phyloP scores from a whole-genome alignment of 2,797 vertebrate species.

The Alectoris magna region DNA sequence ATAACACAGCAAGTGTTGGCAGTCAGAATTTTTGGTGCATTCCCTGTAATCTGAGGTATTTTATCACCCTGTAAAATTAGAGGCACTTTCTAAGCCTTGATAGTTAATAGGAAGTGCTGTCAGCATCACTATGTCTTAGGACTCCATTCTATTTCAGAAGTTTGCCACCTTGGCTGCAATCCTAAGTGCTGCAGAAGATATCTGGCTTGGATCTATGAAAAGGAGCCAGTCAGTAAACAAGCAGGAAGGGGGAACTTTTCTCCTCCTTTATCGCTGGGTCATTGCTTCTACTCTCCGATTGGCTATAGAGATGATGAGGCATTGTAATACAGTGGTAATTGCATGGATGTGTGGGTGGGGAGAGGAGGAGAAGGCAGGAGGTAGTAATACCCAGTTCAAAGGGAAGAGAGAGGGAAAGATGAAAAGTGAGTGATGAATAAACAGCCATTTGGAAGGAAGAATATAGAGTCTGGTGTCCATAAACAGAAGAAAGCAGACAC shows the following conservation, averaged over 20 bases:
- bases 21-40: neutral
- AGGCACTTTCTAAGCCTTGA: neutral
- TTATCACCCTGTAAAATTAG: neutral
- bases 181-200: neutral
- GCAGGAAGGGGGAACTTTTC: neutral
- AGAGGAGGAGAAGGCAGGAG: neutral
- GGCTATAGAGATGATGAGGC: neutral
- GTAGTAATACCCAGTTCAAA: neutral
- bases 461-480: neutral
- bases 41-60: neutral
- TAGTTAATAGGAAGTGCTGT: neutral
- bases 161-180: neutral
- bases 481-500: neutral
- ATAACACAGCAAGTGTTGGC: fast-evolving
- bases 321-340: neutral
- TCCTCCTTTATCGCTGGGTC: neutral
- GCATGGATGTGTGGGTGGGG: neutral
- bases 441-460: fast-evolving
- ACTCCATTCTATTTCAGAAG: neutral
- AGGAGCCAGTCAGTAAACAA: neutral
- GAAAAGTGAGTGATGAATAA: neutral
- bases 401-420: neutral
- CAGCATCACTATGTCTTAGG: neutral
- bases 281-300: neutral
- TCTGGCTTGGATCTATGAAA: neutral